Base-by-base conservation (phyloP, 2,797 vertebrate species). In the Sylvilagus floridanus region DNA sequence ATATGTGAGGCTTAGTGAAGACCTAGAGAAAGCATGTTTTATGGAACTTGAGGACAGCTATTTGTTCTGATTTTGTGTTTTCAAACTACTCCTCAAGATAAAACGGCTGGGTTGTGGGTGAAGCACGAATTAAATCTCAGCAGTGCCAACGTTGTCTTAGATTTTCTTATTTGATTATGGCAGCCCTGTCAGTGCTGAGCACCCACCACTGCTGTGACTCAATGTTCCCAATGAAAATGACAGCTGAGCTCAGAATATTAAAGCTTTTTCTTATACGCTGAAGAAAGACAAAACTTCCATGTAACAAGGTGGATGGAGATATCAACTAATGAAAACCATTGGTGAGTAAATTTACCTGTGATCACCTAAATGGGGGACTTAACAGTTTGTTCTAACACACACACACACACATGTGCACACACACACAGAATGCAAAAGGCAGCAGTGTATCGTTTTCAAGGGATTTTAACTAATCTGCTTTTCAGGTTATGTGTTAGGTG, bases 381-480 rank as follows among this genome's bases (percentile, higher is more conserved):
- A 84, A 10, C 63, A 84, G 68, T 10, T 86, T 73, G 54, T 73
- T 60, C 11, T 32, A 24, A 12, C 62, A 63, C 62, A 63, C 7
- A 60, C 57, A 60, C 57, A 16, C 57, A 60, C 57, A 60, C 57
- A 16, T 16, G 37, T 21, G 21, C 57, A 60, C 57, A 60, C 57
- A 60, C 30, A 68, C 2, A 37, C 12, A 54, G 32, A 60, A 65
- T 84, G 52, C 50, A 73, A 69, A 84, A 77, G 69, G 50, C n/a
- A 68, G n/a, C 37, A 35, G 11, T 47, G 57, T 66, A 17, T 79
- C 91, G 86, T 69, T 96, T 95, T 91, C 90, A 79, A 26, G 1
- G 7, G 24, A 57, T 66, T 94, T 96, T 91, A 95, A 14, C 95
- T 96, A 93, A 95, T 93, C 77, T 91, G 91, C 42, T 95, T 96